phyloP scores from a whole-genome alignment of 2,797 vertebrate genomes.

The Falco peregrinus region DNA sequence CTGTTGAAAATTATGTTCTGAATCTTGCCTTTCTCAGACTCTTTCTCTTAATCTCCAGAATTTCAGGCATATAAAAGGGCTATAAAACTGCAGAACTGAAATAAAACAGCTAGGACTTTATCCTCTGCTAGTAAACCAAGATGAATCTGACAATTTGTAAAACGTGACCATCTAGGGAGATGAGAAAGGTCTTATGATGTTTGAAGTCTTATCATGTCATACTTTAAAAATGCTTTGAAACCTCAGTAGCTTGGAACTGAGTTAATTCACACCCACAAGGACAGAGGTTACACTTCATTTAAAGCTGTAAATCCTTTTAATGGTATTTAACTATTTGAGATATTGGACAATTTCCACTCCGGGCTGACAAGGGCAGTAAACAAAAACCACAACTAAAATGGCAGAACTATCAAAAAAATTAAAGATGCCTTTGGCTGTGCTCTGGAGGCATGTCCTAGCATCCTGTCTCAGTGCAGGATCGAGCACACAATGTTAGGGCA shows the following conservation, averaged over 20 bases:
- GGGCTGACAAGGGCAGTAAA: background rate
- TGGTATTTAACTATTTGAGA: background rate
- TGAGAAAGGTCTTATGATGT: background rate
- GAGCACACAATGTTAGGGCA: background rate
- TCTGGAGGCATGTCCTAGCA: background rate
- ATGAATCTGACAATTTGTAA: slow-evolving; percentile 1
- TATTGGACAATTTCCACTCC: background rate
- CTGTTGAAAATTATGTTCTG: background rate
- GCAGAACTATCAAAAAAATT: background rate
- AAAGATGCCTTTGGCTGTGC: background rate
- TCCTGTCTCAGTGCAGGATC: background rate
- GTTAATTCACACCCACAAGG: background rate
- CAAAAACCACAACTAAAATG: background rate
- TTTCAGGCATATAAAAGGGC: background rate
- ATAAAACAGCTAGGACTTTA: background rate
- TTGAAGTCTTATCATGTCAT: background rate
- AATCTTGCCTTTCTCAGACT: background rate
- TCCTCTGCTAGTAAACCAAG: background rate
- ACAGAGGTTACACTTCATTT: background rate
- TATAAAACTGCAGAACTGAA: background rate
- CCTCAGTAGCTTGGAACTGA: background rate
- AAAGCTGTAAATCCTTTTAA: background rate
- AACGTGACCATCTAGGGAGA: background rate
- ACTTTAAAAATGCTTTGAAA: background rate
- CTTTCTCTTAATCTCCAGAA: background rate